Percentiles rank a stretch among this genome's conserved stretches.
phyloP scores from a whole-genome alignment of 2,888 invertebrate genomes.

The Synergus gifuensis region DNA sequence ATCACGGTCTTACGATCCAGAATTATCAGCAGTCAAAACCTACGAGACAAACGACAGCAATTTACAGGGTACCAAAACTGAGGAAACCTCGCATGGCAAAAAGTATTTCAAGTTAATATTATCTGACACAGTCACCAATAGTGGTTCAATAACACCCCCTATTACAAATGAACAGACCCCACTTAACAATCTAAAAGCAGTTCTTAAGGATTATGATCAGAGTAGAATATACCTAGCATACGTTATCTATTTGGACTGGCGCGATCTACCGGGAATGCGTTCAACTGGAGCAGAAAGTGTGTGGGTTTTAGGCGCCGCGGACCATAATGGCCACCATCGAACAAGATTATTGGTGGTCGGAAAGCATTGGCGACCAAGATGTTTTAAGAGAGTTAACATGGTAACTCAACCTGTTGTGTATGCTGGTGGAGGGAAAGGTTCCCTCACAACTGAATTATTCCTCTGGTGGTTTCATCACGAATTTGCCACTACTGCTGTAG shows the following conservation, averaged over 20 bases:
- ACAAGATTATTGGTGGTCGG: conserved; percentile 78
- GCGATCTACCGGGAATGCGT: conserved; percentile 74
- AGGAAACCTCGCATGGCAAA: not conserved
- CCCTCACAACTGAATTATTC: conserved; percentile 77
- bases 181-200: conserved; percentile 59
- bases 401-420: conserved; percentile 79
- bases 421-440: conserved; percentile 78
- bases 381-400: conserved; percentile 78
- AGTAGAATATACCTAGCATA: conserved; percentile 75
- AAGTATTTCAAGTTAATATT: not conserved
- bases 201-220: conserved; percentile 72
- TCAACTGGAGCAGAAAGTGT: conserved; percentile 62
- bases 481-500: conserved; percentile 77
- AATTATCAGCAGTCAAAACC: not conserved
- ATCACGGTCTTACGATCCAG: not conserved
- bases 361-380: conserved; percentile 77
- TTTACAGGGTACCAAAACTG: not conserved
- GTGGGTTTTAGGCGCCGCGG: conserved; percentile 78
- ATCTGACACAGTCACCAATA: not conserved
- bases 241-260: conserved; percentile 77
- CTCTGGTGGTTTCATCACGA: conserved; percentile 79
- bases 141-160: not conserved
- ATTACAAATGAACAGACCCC: conserved; percentile 43
- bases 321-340: conserved; percentile 77
- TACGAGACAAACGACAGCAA: not conserved